Base-by-base conservation (phyloP, 2,888 invertebrate species). In the Dolichopus griseipennis region DNA sequence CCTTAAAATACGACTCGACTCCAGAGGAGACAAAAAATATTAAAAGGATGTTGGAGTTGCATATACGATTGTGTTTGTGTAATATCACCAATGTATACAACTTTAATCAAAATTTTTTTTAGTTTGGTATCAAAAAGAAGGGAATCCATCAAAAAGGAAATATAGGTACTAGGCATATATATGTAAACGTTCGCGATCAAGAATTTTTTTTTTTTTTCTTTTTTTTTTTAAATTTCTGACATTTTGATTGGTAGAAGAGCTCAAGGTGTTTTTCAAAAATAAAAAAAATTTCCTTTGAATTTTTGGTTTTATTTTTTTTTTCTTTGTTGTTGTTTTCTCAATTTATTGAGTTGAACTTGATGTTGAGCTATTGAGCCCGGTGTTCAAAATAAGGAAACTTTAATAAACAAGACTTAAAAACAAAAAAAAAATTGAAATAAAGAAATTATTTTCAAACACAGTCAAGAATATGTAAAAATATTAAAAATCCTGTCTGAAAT, bases 341-440 rank as follows among this genome's bases (percentile, higher is more conserved):
- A 15, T 52, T 52, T 52, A 52, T 52, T 52, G 52, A 52, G 52
- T n/a, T n/a, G 52, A 52, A n/a, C 52, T 52, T 52, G 52, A 52
- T 52, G 52, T 52, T 52, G 52, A 52, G 52, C 52, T 52, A 52
- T 52, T 52, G 52, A 52, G 52, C 52, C 52, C 52, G 52, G 52
- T 52, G 52, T 52, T 52, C n/a, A 52, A 52, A 52, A 52, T n/a
- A 18, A 52, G n/a, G n/a, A 7, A n/a, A 52, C 18, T 52, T 18
- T 52, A 52, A 52, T 37, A 37, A 37, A 10, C 8, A 52, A 52
- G n/a, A 52, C 41, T 41, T 4, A n/a, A 9, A 15, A n/a, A 52
- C 52, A 52, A 52, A 52, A 52, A 52, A 52, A 52, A 52, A 52
- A 52, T 52, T 41, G 41, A 41, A 2, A 12, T 41, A 27, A 41